Base-by-base conservation (phyloP, 2,797 vertebrate species). In the Heliangelus exortis region DNA sequence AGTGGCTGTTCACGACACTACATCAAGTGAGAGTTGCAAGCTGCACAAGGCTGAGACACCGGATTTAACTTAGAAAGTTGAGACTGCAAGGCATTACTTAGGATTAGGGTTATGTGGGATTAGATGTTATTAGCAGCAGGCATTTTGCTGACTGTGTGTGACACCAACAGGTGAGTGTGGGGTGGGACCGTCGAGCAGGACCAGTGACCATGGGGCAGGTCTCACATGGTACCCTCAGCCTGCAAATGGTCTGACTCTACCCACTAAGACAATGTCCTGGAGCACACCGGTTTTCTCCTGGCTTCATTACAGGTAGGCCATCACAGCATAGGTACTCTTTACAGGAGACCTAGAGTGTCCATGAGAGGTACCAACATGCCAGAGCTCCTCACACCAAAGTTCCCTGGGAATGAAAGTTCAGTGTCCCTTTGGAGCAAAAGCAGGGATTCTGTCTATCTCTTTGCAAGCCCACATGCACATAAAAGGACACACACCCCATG, bases 1-100 rank as follows among this genome's bases (percentile, higher is more conserved):
- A 25, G 45, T 3, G 1, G 23, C 10, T 22, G 75, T 22, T 45
- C 45, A 1, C 34, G n/a, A 58, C 1, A 0, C 20, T 67, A 47
- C 23, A 16, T 26, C 18, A 51, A 22, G 57, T 10, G 55, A 77
- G 25, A 10, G 13, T 20, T 78, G 83, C 41, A 68, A 62, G 34
- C 22, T 72, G 36, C 51, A 61, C 33, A 19, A 69, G 39, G 19
- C 45, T 57, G 26, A 81, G 33, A 50, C 34, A 25, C 15, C 14
- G 43, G n/a, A 39, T 75, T 78, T 85, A 16, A 0, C 5, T 90
- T 58, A 69, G 50, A 78, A 81, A 85, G 59, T 9, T 75, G 43
- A 85, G 36, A 66, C 57, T 87, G 39, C 8, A 50, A 54, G 48
- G 26, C 29, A 54, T 75, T 84, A 58, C 41, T 87, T 69, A 47